These are phyloP conservation scores for Osedax fenrisi DNA, from an alignment of 2,888 invertebrate species.

Conservation along the genomic window DNA sequence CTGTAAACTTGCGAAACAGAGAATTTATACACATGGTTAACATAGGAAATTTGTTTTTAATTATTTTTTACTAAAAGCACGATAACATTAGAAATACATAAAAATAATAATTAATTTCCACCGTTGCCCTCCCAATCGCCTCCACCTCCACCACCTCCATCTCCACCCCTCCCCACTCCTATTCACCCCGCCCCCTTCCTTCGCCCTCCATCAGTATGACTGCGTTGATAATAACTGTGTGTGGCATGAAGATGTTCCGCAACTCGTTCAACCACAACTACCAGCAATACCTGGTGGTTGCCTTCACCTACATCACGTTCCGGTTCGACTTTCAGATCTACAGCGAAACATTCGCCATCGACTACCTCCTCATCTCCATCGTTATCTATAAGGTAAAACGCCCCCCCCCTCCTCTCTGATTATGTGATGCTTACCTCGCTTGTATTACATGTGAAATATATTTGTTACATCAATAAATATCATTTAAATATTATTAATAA, in stretches of 20 bases:
- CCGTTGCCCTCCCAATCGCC: not conserved
- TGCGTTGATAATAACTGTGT: constrained; percentile 70
- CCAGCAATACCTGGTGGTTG: constrained; percentile 76
- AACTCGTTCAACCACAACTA: constrained; percentile 80
- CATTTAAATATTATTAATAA: too few relatives aligned
- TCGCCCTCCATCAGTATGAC: constrained; percentile 54
- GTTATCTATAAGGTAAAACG: constrained; percentile 65
- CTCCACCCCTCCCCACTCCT: not conserved
- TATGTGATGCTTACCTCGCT: too few relatives aligned
- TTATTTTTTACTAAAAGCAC: too few relatives aligned
- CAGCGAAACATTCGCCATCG: constrained; percentile 77
- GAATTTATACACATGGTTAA: too few relatives aligned
- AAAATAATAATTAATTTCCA: too few relatives aligned
- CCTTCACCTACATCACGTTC: constrained; percentile 78
- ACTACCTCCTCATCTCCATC: constrained; percentile 80
- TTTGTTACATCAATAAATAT: too few relatives aligned
- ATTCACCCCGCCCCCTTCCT: not conserved
- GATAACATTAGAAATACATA: too few relatives aligned
- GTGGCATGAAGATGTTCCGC: constrained; percentile 71
- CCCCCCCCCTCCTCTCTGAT: too few relatives aligned
- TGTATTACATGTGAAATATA: too few relatives aligned
- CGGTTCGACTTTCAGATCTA: constrained; percentile 64
- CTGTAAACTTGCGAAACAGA: too few relatives aligned
- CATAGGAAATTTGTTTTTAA: too few relatives aligned
- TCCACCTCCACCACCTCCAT: not conserved